Base-by-base conservation (phyloP, 2,113 vertebrate genomes). In the Silurus meridionalis region DNA sequence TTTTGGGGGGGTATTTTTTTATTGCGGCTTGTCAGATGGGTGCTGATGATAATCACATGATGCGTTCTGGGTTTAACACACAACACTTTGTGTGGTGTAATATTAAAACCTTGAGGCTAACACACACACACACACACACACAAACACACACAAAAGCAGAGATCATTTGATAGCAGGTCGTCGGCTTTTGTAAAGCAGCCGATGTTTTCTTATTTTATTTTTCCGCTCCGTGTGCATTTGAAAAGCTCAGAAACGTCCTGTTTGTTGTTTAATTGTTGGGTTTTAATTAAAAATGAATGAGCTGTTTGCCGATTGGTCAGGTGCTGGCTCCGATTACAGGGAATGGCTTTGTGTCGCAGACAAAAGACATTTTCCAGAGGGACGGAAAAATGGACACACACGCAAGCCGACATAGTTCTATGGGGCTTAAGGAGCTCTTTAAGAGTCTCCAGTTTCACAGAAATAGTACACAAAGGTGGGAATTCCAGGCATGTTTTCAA, bases 211-310 rank as follows among this genome's bases (percentile, higher is more conserved):
- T 80, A 60, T 79, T 58, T 58, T n/a, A 79, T 28, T 2, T 37
- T 80, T 60, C 77, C 7, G 19, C 15, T 58, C 8, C 5, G 9
- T 19, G 55, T 80, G 37, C 15, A 1, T 80, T 57, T 60, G 3
- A 60, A 79, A 79, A 37, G 77, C 77, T 79, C 77, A 11, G 28
- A 60, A 60, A 80, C 60, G 37, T 80, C 78, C 78, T 80, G 53
- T 79, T 58, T 57, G 75, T 21, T 46, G 57, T 60, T 58, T 80
- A 46, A 80, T 60, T 80, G 78, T 60, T 60, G 9, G 78, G 25
- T 60, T 80, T 80, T 80, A 80, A 80, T 80, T 80, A 80, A 80
- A 60, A 60, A 80, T 80, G 17, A 58, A 80, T 80, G 25, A 46
- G 14, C 17, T 80, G 78, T 46, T 60, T 80, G 53, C 14, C 55